Percentiles rank a stretch among this genome's conserved stretches.
Evolutionary conservation across 2,888 invertebrate genomes (phyloP).

Genomic region (Cryptus viduatorius): DNA sequence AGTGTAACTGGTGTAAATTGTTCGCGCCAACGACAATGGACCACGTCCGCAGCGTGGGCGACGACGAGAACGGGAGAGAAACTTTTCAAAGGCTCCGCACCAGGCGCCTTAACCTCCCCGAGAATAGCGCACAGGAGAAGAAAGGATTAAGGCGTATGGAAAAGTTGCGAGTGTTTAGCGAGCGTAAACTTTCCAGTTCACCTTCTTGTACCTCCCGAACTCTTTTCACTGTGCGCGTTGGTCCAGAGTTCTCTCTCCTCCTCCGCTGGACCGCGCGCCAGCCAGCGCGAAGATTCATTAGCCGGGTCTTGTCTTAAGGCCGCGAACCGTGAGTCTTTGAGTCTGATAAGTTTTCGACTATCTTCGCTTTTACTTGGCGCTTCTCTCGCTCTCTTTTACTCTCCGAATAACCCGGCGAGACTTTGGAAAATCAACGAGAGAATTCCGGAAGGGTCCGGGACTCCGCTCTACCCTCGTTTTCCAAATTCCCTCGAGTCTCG

Average conservation of each 20-base stretch:
- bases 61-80: conserved; percentile 23
- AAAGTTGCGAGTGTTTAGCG: conserved; percentile 68
- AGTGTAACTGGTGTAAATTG: conserved; percentile 50
- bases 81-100: conserved; percentile 50
- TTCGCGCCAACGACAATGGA: conserved; percentile 38
- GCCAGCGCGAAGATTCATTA: conserved; percentile 67
- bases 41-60: not conserved
- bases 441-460: conserved; percentile 12
- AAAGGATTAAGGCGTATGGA: conserved; percentile 68
- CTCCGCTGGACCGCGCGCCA: not conserved
- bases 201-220: not conserved
- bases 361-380: conserved; percentile 13
- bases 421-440: conserved; percentile 34
- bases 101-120: not conserved
- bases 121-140: conserved; percentile 1
- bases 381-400: not conserved
- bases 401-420: not conserved
- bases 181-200: conserved; percentile 65
- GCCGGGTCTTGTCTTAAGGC: conserved; percentile 65
- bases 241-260: not conserved
- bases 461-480: not conserved
- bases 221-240: not conserved
- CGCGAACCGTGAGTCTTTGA: conserved; percentile 52
- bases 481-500: conserved; percentile 22
- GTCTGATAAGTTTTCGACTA: conserved; percentile 62